Percentiles rank a stretch among this genome's conserved stretches.
These are phyloP conservation scores for Thalassoma bifasciatum DNA, from an alignment of 2,113 vertebrate genomes.

Conservation along the genomic window DNA sequence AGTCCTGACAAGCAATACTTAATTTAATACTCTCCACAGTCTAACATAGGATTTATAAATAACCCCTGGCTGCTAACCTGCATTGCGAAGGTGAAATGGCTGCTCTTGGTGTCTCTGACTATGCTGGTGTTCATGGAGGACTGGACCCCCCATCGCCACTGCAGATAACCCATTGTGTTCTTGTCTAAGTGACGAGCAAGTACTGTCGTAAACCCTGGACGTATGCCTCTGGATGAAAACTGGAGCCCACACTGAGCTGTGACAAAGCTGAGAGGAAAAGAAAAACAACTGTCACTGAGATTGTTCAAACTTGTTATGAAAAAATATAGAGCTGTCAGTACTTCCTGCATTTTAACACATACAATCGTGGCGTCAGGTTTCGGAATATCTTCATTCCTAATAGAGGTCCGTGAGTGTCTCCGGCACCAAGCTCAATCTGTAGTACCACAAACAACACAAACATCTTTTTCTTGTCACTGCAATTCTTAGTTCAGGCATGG, in stretches of 20 bases:
- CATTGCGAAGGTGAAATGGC: slow-evolving; percentile 91
- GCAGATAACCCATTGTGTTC: slow-evolving; percentile 98
- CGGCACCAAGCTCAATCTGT: slow-evolving; percentile 95
- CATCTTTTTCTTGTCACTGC: neutral
- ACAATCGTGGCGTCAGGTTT: slow-evolving; percentile 95
- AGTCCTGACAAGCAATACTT: neutral
- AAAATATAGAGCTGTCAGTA: neutral
- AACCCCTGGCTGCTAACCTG: slow-evolving; percentile 84
- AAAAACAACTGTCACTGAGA: neutral
- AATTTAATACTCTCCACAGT: slow-evolving; percentile 8
- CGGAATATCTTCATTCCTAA: slow-evolving; percentile 96
- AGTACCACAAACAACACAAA: slow-evolving; percentile 21
- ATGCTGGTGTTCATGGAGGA: slow-evolving; percentile 98
- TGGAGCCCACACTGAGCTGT: slow-evolving; percentile 94
- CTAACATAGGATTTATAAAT: neutral
- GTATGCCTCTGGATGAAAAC: slow-evolving; percentile 92
- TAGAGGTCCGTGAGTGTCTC: slow-evolving; percentile 93
- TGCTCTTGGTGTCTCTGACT: slow-evolving; percentile 95
- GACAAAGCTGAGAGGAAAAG: slow-evolving; percentile 84
- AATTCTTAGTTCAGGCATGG: neutral
- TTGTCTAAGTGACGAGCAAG: slow-evolving; percentile 95
- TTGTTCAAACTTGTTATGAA: neutral
- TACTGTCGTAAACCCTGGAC: slow-evolving; percentile 91
- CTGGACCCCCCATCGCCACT: slow-evolving; percentile 97
- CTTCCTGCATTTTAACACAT: slow-evolving; percentile 52